These are phyloP conservation scores for Dromiciops gliroides DNA, from an alignment of 2,113 vertebrate genomes.

Conservation along the genomic window DNA sequence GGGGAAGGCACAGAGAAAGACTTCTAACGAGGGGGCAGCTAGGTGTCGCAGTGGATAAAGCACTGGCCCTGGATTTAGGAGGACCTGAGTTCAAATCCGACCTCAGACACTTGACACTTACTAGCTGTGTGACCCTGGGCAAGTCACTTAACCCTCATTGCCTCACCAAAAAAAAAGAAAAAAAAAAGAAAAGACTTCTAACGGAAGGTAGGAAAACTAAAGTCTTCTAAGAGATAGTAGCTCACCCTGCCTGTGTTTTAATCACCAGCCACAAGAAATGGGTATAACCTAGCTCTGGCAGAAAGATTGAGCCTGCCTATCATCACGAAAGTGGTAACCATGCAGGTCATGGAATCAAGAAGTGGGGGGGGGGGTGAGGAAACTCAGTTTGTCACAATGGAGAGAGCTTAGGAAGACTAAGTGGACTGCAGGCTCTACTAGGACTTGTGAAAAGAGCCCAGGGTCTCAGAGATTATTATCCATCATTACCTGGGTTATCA, in stretches of 20 bases:
- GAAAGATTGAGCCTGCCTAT: not conserved
- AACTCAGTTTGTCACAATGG: not conserved
- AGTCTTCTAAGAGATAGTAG: not conserved
- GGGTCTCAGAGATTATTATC: not conserved
- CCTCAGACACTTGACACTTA: too few species aligned
- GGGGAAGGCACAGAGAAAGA: not conserved
- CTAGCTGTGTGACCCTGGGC: too few species aligned
- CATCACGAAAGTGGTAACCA: not conserved
- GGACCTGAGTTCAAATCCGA: too few species aligned
- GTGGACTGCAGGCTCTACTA: not conserved
- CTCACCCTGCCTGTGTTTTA: not conserved
- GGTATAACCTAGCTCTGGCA: not conserved
- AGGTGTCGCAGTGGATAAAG: too few species aligned
- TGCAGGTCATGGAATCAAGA: not conserved
- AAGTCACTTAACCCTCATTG: too few species aligned
- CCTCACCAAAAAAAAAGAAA: too few species aligned
- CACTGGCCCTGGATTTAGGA: too few species aligned
- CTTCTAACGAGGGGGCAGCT: too few species aligned
- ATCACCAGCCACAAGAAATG: not conserved
- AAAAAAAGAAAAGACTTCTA: not conserved
- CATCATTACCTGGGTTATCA: not conserved
- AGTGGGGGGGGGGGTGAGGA: not conserved
- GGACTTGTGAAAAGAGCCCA: not conserved
- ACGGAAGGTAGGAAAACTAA: not conserved
- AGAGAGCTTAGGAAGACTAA: not conserved